Evolutionary conservation across 2,888 invertebrate species (phyloP), one percentile per base, ranked within the genome.

Genomic region (Sycophila texana): DNA sequence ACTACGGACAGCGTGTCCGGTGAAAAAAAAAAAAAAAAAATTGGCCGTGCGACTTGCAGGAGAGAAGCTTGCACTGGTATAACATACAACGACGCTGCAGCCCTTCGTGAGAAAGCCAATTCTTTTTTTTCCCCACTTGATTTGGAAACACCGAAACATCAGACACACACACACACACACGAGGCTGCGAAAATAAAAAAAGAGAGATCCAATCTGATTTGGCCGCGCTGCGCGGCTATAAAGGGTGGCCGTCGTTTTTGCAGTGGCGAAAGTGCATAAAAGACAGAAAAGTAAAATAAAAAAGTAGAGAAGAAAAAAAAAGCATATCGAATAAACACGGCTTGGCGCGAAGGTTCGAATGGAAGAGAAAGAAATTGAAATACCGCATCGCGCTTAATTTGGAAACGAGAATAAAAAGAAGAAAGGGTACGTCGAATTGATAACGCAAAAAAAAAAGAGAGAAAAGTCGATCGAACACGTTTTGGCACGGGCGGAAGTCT

Each of bases 61-160:
- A 53, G 51, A 63, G 53, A 74, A 58, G 57, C 66, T 74, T 58
- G 58, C 66, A 12, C 57, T 55, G 26, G 2, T 53, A 16, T 72
- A n/a, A 55, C 10, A n/a, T 7, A 16, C 18, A 10, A 10, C 18
- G 30, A 39, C 14, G 39, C 39, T 7, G 39, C 39, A 39, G 39
- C 39, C 5, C 39, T 7, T 39, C 39, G 18, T 5, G 13, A 14
- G 18, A 2, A 68, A 71, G 60, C 58, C 60, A 71, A 60, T 22
- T 71, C 7, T 71, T 7, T 67, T 71, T 14, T 71, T 7, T 67
- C 14, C 51, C 20, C 22, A 18, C 39, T 18, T 30, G 39, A 68
- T 22, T 67, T 67, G 16, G 55, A 53, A 16, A 55, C 30, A 26
- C 49, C 67, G 16, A 18, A 68, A 57, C 14, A 68, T 4, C 18